Percentiles rank a stretch among this genome's conserved stretches.
Evolutionary conservation across 2,113 vertebrate genomes (phyloP).

Genomic region (Spea multiplicata): DNA sequence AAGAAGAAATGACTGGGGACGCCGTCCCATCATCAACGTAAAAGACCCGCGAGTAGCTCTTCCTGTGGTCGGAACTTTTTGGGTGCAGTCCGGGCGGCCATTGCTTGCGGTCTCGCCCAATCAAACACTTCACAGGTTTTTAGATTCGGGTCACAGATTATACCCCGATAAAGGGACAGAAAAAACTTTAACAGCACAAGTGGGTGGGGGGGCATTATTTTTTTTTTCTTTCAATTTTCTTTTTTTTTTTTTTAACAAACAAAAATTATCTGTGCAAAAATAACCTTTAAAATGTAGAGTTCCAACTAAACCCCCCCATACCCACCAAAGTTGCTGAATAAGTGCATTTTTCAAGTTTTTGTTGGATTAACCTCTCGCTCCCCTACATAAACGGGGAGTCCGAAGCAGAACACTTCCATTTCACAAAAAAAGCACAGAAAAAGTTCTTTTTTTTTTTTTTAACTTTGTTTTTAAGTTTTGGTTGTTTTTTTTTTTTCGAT

Average conservation of each 20-base stretch:
- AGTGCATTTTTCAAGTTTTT: slow-evolving; percentile 89
- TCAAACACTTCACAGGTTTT: not conserved
- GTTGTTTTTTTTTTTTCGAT: slow-evolving; percentile 7
- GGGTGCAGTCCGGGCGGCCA: slow-evolving; percentile 14
- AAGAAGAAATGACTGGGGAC: not conserved
- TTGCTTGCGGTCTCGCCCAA: not conserved
- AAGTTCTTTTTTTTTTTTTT: slow-evolving; percentile 67
- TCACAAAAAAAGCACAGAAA: slow-evolving; percentile 60
- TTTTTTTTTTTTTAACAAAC: slow-evolving; percentile 19
- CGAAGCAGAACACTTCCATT: slow-evolving; percentile 61
- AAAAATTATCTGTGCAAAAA: slow-evolving; percentile 41
- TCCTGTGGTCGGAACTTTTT: not conserved
- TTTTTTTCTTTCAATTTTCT: not conserved
- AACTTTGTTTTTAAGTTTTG: slow-evolving; percentile 49
- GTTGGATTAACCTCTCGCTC: slow-evolving; percentile 56
- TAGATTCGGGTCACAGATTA: not conserved
- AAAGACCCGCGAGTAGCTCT: not conserved
- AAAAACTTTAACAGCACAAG: slow-evolving; percentile 15
- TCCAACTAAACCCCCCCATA: not conserved
- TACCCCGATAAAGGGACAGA: not conserved
- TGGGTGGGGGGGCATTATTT: slow-evolving; percentile 6
- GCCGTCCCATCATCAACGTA: not conserved
- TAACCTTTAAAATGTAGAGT: slow-evolving; percentile 35
- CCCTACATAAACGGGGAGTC: slow-evolving; percentile 41
- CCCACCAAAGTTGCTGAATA: slow-evolving; percentile 48